Evolutionary conservation across 2,797 vertebrate species (phyloP), one percentile per base, ranked within the genome.

Genomic region (Microctenopoma lineatum): DNA sequence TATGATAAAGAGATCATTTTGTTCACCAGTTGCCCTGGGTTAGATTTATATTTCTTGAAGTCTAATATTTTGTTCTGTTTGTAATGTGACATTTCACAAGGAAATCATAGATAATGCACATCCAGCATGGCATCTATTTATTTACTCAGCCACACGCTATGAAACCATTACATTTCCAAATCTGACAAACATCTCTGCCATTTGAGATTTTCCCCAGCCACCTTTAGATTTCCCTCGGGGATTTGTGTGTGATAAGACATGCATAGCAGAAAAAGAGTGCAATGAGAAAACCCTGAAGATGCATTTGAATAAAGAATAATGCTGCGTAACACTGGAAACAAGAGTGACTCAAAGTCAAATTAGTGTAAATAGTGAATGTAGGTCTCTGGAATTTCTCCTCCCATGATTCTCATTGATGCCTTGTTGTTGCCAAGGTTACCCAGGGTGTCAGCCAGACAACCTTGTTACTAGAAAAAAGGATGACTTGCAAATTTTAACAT

Each of bases 291-390:
- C 25, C 39, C 59, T 16, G 42, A 69, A 51, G 13, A 76, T 67
- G 66, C 16, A 21, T 73, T 87, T 57, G 58, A 75, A 70, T 57
- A 59, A 75, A 70, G 79, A 73, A 75, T 59, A 55, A 66, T 73
- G 63, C 80, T 70, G 52, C 60, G 45, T 58, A 72, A 80, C 34
- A 66, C 76, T 75, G 66, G 60, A 86, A 88, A 86, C 48, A 73
- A 64, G 53, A 79, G 78, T 70, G 54, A 77, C 59, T 73, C 7
- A 26, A 61, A 75, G 42, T 63, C 45, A 86, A 77, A 67, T 77
- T 26, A 66, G 80, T 70, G 66, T 77, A 81, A 88, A 84, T 79
- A 76, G 50, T 59, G 56, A 73, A 53, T 34, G 21, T 70, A 59
- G 51, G 75, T 86, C 70, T 76, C 34, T 62, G 66, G 53, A 66